A percentile compares a stretch with the other conserved stretches of the same genome.
These are phyloP conservation scores for Trachops cirrhosus DNA, from an alignment of 2,797 vertebrate genomes.

Conservation along the genomic window DNA sequence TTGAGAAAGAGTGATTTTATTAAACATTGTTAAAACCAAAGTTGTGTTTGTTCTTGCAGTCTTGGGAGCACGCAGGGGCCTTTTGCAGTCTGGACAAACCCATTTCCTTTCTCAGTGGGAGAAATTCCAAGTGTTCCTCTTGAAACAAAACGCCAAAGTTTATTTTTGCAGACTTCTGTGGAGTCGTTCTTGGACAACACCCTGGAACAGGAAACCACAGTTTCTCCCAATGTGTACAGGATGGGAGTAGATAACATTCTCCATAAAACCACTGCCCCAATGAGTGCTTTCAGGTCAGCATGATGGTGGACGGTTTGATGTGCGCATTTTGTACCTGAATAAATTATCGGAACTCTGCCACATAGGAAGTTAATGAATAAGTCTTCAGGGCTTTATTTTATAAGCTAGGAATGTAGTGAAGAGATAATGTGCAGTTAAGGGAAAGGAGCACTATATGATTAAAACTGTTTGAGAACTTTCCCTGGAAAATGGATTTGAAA, in stretches of 20 bases:
- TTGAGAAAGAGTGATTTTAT: conserved; percentile 46
- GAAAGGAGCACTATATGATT: not conserved
- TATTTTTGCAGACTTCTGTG: conserved; percentile 93
- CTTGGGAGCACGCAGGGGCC: conserved; percentile 67
- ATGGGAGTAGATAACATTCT: conserved; percentile 90
- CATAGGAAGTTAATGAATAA: not conserved
- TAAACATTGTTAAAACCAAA: conserved; percentile 54
- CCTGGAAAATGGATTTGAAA: not conserved
- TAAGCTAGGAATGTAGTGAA: conserved; percentile 1
- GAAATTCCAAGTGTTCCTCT: conserved; percentile 88
- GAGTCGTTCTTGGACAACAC: conserved; percentile 86
- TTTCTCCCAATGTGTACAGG: conserved; percentile 90
- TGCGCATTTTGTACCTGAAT: conserved; percentile 50
- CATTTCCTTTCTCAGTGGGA: conserved; percentile 86
- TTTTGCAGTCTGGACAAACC: conserved; percentile 74
- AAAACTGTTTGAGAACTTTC: not conserved
- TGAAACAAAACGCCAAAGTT: conserved; percentile 87
- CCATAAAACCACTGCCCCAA: conserved; percentile 84
- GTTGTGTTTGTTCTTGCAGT: conserved; percentile 71
- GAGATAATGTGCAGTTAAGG: not conserved
- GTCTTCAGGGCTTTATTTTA: conserved; percentile 51
- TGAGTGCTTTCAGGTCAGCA: conserved; percentile 85
- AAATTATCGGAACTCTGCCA: conserved; percentile 27
- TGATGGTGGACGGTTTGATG: conserved; percentile 61
- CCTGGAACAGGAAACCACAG: conserved; percentile 93